These are phyloP conservation scores for Flexamia atlantica DNA, from an alignment of 2,888 invertebrate genomes.

Conservation along the genomic window DNA sequence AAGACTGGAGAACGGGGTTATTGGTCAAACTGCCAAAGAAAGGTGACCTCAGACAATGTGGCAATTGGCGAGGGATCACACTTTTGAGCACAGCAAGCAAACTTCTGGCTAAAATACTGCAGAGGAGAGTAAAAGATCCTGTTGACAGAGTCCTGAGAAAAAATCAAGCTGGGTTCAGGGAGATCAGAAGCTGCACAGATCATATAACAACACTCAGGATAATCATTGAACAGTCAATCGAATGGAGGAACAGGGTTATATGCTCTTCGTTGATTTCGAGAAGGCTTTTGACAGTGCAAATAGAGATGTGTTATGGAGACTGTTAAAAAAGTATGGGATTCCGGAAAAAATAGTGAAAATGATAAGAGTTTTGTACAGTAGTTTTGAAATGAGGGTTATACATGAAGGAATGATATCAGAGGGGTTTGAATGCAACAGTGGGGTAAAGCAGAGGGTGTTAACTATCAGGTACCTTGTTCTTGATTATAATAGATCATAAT, in stretches of 20 bases:
- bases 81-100: not conserved
- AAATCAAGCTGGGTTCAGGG: constrained; percentile 15
- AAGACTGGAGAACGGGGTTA: constrained; percentile 6
- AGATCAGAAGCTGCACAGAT: not conserved
- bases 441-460: not conserved
- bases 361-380: not conserved
- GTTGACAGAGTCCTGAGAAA: not conserved
- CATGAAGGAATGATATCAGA: too few species aligned
- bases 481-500: constrained; percentile 1
- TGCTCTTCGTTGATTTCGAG: not conserved
- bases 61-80: constrained; percentile 5
- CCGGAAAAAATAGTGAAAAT: not conserved
- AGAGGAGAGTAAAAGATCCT: constrained; percentile 1
- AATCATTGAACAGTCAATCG: not conserved
- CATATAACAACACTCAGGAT: constrained; percentile 5
- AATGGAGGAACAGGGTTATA: not conserved
- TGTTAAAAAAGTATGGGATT: not conserved
- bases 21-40: constrained; percentile 17
- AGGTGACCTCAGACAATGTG: not conserved
- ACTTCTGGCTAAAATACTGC: not conserved
- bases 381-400: not conserved
- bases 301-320: not conserved
- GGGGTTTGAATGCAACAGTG: too few species aligned
- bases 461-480: not conserved
- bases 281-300: constrained; percentile 14